Evolutionary conservation across 2,797 vertebrate genomes (phyloP), one percentile per base, ranked within the genome.

Genomic region (Merluccius polli): DNA sequence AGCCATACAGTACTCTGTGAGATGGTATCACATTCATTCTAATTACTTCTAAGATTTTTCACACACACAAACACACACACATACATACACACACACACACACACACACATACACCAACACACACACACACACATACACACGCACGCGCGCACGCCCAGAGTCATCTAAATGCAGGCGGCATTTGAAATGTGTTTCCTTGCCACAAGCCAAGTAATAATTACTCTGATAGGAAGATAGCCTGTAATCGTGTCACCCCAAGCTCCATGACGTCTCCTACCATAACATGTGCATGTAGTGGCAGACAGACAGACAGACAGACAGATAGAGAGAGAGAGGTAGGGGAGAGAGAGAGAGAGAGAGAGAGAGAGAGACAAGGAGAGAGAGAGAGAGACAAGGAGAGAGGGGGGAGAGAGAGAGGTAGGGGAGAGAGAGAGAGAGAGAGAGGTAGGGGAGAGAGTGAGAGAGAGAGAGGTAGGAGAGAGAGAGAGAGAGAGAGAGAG

Each of bases 211-310:
- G 70, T 70, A 75, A 74, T 80, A 44, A 81, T 84, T 68, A 74
- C 44, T 75, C 13, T 77, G 70, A 79, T 73, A 78, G 73, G 77
- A 80, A 82, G 75, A 80, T 82, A 63, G 30, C 75, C 70, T 72
- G 32, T 72, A 77, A 13, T 18, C 63, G 72, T 35, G 75, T 83
- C 80, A 81, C 71, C 76, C 79, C 77, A 82, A 21, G 67, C 33
- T 65, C 63, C 68, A 74, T 35, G 73, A 30, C 73, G 52, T 59
- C 52, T 59, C 52, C 52, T 21, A 21, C 18, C 48, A 8, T 59
- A 59, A 59, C 52, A 59, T 59, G n/a, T 52, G 5, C 18, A 21
- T 21, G 16, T 52, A n/a, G 44, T 52, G 44, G 16, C 8, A 24
- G 16, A 21, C 44, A 48, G 44, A 48, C 44, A 18, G 44, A 48